A percentile compares a stretch with the other conserved stretches of the same genome.
Conservation (phyloP, 2,888 invertebrate species). For the Achlya flavicornis region DNA sequence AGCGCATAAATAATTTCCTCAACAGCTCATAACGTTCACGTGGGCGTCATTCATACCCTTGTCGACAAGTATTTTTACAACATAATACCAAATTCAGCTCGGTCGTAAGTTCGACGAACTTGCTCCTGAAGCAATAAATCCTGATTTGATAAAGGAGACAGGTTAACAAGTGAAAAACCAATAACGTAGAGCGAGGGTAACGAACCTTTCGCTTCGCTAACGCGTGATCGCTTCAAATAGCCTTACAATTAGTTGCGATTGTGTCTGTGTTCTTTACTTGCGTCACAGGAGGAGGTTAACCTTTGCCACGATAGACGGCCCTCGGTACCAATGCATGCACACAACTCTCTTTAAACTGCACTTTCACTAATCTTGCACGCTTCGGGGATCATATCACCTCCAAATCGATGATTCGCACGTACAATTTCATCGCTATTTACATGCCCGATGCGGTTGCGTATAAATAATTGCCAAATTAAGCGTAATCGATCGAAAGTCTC, state of each 20-base stretch:
- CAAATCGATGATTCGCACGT: conserved; percentile 13
- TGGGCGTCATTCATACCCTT: conserved; percentile 42
- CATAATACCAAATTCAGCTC: conserved; percentile 18
- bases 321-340: conserved; percentile 17
- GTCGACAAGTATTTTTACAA: conserved; percentile 27
- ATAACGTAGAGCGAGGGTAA: conserved; percentile 27
- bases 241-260: conserved; percentile 21
- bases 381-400: conserved; percentile 9
- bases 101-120: conserved; percentile 27
- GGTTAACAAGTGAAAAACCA: conserved; percentile 24
- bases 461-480: conserved; percentile 41
- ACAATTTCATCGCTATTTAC: conserved; percentile 3
- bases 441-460: conserved; percentile 23
- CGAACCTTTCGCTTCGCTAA: conserved; percentile 30
- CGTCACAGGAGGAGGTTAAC: conserved; percentile 49
- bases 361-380: conserved; percentile 24
- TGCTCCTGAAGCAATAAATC: conserved; percentile 20
- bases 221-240: conserved; percentile 24
- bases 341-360: conserved; percentile 22
- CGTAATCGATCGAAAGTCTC: conserved; percentile 30
- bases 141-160: conserved; percentile 22
- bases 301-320: conserved; percentile 26
- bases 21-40: conserved; percentile 22
- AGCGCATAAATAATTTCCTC: conserved; percentile 38
- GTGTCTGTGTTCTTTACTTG: conserved; percentile 27